These are phyloP conservation scores for Tetramorium simillimum DNA, from an alignment of 1,140 invertebrate genomes.

Conservation along the genomic window DNA sequence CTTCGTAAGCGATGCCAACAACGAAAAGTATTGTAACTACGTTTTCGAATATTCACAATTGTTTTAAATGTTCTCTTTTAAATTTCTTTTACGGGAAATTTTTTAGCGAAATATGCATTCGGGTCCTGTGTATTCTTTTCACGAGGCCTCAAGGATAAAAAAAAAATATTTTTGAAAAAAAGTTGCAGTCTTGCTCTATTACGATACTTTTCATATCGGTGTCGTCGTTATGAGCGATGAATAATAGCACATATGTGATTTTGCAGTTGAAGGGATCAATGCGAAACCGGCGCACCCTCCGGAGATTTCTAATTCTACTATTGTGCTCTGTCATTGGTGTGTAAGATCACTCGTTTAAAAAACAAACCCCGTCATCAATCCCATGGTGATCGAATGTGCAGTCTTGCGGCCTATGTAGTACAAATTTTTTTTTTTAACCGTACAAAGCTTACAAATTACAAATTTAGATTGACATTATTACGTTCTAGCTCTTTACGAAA, in stretches of 20 bases:
- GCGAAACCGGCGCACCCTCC: conserved; percentile 53
- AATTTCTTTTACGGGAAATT: neutral
- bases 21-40: conserved; percentile 30
- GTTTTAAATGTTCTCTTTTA: neutral
- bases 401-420: conserved; percentile 60
- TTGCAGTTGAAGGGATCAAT: conserved; percentile 70
- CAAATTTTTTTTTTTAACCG: conserved; percentile 53
- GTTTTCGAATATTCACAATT: neutral
- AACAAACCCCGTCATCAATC: conserved; percentile 56
- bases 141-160: neutral
- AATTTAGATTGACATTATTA: conserved; percentile 71
- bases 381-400: conserved; percentile 55
- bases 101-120: neutral
- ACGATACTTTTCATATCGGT: conserved; percentile 33
- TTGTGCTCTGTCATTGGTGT: conserved; percentile 48
- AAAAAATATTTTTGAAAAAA: conserved; percentile 7
- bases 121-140: neutral
- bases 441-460: conserved; percentile 70
- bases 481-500: conserved; percentile 48
- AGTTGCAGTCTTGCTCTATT: conserved; percentile 11
- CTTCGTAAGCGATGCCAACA: conserved; percentile 56
- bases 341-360: conserved; percentile 58
- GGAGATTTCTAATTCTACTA: conserved; percentile 48
- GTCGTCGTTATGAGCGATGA: conserved; percentile 24
- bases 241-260: conserved; percentile 55